A percentile compares a stretch with the other conserved stretches of the same genome.
Evolutionary conservation across 2,113 vertebrate genomes (phyloP).

Genomic region (Nerophis lumbriciformis): DNA sequence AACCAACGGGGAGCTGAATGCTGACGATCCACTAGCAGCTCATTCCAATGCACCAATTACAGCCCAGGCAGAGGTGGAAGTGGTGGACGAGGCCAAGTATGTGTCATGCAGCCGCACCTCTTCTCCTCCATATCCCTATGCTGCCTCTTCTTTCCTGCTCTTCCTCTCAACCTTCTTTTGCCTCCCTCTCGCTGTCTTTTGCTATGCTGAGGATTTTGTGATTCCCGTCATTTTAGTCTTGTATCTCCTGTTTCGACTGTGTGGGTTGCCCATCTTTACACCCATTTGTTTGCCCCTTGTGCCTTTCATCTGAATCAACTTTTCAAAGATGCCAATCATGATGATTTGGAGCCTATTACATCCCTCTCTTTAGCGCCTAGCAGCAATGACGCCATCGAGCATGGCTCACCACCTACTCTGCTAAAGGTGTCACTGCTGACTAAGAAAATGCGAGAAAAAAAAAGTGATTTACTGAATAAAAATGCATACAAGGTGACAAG

Average conservation of each 20-base stretch:
- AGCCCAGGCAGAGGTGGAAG: conserved; percentile 92
- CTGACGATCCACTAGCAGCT: conserved; percentile 84
- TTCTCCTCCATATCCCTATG: conserved; percentile 31
- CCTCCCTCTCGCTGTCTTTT: conserved; percentile 13
- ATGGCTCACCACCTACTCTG: conserved; percentile 2
- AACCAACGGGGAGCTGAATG: conserved; percentile 95
- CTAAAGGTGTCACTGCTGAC: conserved; percentile 1
- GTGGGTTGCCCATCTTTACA: conserved; percentile 20
- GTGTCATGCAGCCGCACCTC: conserved; percentile 54
- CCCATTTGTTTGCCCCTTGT: conserved; percentile 10
- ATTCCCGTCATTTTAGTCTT: conserved; percentile 33
- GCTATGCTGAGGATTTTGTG: conserved; percentile 26
- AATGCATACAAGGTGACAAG: background rate
- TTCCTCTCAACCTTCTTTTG: conserved; percentile 11
- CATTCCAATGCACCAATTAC: conserved; percentile 93
- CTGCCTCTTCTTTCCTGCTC: conserved; percentile 28
- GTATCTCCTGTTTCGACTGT: conserved; percentile 25
- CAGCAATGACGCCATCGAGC: conserved; percentile 1
- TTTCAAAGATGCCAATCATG: background rate
- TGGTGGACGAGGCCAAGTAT: conserved; percentile 98
- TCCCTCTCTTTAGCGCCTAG: conserved; percentile 4
- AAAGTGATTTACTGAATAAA: background rate
- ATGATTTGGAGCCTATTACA: background rate
- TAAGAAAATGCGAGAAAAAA: background rate
- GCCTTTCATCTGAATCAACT: background rate